phyloP scores from a whole-genome alignment of 2,797 vertebrate genomes.

The Gadopsis marmoratus region DNA sequence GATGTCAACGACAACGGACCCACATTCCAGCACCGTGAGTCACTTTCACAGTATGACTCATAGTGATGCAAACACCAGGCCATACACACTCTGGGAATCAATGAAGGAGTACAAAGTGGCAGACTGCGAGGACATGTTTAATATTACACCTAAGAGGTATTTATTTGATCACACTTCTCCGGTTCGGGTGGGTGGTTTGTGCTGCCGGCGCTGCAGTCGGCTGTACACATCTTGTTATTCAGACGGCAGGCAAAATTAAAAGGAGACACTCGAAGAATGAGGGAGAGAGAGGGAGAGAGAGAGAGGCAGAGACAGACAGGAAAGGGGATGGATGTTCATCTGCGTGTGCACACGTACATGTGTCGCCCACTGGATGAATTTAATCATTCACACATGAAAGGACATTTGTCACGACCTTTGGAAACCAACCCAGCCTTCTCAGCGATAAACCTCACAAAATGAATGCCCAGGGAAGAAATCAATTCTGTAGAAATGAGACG shows the following conservation, averaged over 20 bases:
- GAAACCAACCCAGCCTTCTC: constrained; percentile 72
- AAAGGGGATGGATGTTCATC: constrained; percentile 39
- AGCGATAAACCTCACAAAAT: constrained; percentile 76
- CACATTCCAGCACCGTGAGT: constrained; percentile 94
- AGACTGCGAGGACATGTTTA: constrained; percentile 60
- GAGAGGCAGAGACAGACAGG: constrained; percentile 9
- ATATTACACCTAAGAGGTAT: constrained; percentile 66
- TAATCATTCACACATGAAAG: constrained; percentile 81
- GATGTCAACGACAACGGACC: constrained; percentile 97
- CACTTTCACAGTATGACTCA: constrained; percentile 36
- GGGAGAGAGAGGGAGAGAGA: background rate
- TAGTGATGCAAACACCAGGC: constrained; percentile 35
- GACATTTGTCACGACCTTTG: constrained; percentile 86
- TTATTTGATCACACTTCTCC: constrained; percentile 60
- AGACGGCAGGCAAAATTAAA: constrained; percentile 66
- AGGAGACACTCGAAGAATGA: constrained; percentile 49
- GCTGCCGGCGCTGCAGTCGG: constrained; percentile 32
- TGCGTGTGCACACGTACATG: constrained; percentile 30
- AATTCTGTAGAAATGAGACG: constrained; percentile 69
- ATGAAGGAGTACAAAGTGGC: constrained; percentile 50
- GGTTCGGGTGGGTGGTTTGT: constrained; percentile 51
- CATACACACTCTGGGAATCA: constrained; percentile 40
- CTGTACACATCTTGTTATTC: constrained; percentile 43
- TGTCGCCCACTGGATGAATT: constrained; percentile 69
- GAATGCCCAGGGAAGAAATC: constrained; percentile 76